These are phyloP conservation scores for Saimiri boliviensis DNA, from an alignment of 2,113 vertebrate genomes.

Conservation along the genomic window DNA sequence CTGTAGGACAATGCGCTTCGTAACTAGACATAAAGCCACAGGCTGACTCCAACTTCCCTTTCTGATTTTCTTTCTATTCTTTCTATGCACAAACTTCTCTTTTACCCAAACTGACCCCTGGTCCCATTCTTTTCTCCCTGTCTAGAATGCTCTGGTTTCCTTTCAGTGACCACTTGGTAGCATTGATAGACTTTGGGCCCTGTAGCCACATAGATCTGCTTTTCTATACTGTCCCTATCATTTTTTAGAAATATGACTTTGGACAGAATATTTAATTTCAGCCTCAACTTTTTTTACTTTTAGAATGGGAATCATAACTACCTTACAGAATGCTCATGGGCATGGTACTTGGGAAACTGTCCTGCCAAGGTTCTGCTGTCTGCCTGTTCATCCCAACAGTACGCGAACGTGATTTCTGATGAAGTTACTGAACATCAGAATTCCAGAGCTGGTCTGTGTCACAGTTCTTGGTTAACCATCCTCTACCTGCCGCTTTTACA, in stretches of 20 bases:
- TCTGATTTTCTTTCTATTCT: not conserved
- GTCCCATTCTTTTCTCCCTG: not conserved
- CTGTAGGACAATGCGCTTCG: not conserved
- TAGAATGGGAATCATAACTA: not conserved
- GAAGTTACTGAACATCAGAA: not conserved
- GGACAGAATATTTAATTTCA: not conserved
- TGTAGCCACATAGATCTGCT: not conserved
- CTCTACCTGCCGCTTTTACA: not conserved
- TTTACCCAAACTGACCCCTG: not conserved
- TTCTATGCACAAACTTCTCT: not conserved
- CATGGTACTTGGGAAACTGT: not conserved
- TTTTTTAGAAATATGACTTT: conserved; percentile 42
- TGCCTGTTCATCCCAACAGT: not conserved
- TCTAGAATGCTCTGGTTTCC: not conserved
- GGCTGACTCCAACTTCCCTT: not conserved
- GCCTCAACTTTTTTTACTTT: not conserved
- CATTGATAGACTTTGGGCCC: not conserved
- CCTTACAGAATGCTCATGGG: not conserved
- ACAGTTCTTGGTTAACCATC: not conserved
- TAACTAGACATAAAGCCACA: not conserved
- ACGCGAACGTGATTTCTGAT: not conserved
- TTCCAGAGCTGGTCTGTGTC: not conserved
- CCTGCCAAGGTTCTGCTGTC: not conserved
- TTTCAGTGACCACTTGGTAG: not conserved
- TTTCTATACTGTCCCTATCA: not conserved